Conservation (phyloP, 2,113 vertebrate species). For the Chrysochloris asiatica region DNA sequence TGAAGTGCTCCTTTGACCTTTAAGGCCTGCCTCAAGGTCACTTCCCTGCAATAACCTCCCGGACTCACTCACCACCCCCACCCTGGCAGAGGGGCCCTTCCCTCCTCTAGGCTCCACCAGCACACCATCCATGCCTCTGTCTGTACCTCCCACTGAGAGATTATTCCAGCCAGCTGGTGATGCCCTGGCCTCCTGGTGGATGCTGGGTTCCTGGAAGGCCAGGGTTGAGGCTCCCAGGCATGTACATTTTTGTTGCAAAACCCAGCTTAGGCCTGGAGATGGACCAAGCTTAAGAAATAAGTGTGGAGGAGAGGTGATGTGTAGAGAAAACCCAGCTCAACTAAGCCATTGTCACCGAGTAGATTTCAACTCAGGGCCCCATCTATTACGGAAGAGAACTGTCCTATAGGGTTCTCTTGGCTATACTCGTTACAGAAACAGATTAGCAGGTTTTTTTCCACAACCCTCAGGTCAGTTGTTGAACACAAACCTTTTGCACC, state of each 20-base stretch:
- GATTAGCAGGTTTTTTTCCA: background rate
- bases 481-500: background rate
- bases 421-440: background rate
- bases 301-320: background rate
- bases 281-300: background rate
- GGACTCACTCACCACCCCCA: background rate
- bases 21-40: background rate
- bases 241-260: no score
- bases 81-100: background rate
- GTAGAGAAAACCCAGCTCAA: background rate
- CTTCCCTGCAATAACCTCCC: background rate
- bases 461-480: no score
- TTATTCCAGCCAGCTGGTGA: background rate
- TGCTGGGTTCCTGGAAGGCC: background rate
- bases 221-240: background rate
- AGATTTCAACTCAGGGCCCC: background rate
- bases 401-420: background rate
- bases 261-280: background rate
- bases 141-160: background rate
- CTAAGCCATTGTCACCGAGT: background rate
- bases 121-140: accelerated
- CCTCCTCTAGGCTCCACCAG: background rate
- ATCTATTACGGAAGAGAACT: background rate
- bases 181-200: background rate
- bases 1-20: background rate